Evolutionary conservation across 2,888 invertebrate genomes (phyloP).

Genomic region (Brachyopa scutellaris): DNA sequence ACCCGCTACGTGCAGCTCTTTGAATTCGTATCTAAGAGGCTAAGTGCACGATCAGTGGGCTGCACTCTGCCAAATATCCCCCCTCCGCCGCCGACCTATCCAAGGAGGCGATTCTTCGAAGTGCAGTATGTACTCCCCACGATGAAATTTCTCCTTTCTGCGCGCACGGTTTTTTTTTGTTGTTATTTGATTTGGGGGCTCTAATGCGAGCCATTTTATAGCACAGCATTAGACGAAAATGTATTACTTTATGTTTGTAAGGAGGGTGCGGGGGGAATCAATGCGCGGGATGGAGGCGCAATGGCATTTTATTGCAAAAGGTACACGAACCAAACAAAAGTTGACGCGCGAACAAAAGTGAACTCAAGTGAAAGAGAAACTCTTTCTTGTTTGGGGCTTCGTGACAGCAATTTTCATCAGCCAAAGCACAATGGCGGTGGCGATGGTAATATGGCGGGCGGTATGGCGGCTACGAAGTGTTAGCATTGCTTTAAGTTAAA

Average conservation of each 20-base stretch:
- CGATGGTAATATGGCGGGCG: background rate
- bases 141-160: conserved; percentile 62
- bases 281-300: background rate
- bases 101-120: conserved; percentile 48
- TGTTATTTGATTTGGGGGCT: conserved; percentile 45
- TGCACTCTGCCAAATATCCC: conserved; percentile 67
- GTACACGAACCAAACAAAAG: conserved; percentile 68
- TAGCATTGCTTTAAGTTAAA: conserved; percentile 29
- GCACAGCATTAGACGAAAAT: conserved; percentile 60
- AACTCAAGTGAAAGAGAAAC: conserved; percentile 72
- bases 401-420: conserved; percentile 72
- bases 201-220: conserved; percentile 43
- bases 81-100: too few relatives aligned
- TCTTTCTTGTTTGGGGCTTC: conserved; percentile 67
- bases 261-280: background rate
- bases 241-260: conserved; percentile 19
- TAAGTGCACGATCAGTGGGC: conserved; percentile 65
- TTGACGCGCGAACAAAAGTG: conserved; percentile 70
- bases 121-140: conserved; percentile 61
- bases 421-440: background rate
- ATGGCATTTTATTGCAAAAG: conserved; percentile 66
- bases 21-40: conserved; percentile 50
- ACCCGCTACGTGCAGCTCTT: conserved; percentile 61
- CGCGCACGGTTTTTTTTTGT: conserved; percentile 3
- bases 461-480: conserved; percentile 12